Evolutionary conservation across 1,140 invertebrate genomes (phyloP), one percentile per base, ranked within the genome.

Genomic region (Bombus confusus): DNA sequence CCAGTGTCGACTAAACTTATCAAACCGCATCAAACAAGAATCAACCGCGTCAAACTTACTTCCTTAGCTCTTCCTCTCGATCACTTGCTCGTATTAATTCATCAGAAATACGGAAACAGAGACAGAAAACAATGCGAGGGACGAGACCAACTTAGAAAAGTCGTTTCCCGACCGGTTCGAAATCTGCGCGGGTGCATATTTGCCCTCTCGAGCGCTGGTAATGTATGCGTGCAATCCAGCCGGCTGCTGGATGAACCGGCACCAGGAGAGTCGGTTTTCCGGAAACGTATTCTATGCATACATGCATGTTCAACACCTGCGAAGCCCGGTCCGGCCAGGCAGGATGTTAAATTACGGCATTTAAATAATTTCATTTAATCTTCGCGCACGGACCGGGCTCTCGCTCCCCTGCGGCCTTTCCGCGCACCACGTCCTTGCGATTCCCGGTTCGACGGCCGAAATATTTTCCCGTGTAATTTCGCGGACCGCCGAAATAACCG

Each of bases 331-430:
- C 87, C 89, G 88, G 73, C 72, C 87, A 57, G 86, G 83, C 88
- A 81, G 91, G 87, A 93, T 90, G 92, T 93, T 93, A 92, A 93
- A 93, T 93, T 92, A 93, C 91, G 88, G 87, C 90, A 94, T 94
- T 94, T 93, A 93, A 94, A 91, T 91, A 92, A 91, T 88, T 96
- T 95, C 91, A 91, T 94, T 92, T 94, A 93, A 93, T 92, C 92
- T 92, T 83, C 75, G 88, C 83, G 52, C 88, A 41, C 78, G 57
- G 64, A 22, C 57, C 75, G 74, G 72, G 76, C 59, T 62, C 9
- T 25, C 83, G 37, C 52, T 52, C 68, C 47, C 69, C 52, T 10
- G 22, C 25, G 15, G 34, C 71, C 37, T 15, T 62, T n/a, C 34
- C 59, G 59, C 37, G 34, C 69, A 31, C 31, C 41, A 31, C 41